Evolutionary conservation across 2,888 invertebrate species (phyloP), one percentile per base, ranked within the genome.

Genomic region (Torymus aiolomorphi): DNA sequence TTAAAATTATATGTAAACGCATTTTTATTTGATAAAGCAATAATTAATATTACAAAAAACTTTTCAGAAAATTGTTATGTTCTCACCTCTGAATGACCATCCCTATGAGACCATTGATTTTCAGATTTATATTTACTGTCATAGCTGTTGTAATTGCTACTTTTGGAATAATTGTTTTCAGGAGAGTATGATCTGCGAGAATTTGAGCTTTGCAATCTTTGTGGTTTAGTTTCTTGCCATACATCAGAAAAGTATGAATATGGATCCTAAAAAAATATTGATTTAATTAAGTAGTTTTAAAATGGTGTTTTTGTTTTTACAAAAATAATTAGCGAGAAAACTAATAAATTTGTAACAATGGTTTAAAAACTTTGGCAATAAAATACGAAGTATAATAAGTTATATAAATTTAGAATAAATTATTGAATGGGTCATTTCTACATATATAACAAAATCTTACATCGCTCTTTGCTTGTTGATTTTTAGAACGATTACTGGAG

Each of bases 201-300:
- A 31, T 82, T 82, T 42, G 77, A 83, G 57, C 78, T 84, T 63
- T 84, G 86, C 24, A 84, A 66, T 67, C 87, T 88, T 65, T 87
- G 88, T 1, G 86, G 78, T 75, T 89, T 90, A 63, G 88, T 89
- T 81, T 89, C 90, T 83, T 90, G 89, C 90, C 90, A 90, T 2
- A 90, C 89, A 67, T 90, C 90, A 13, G 90, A 90, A 76, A 90
- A 90, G 74, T 90, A 90, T 4, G 89, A 88, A 71, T 89, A 90
- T 1, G 90, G 89, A 84, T 90, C 89, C 89, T 89, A 52, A n/a
- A 76, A 76, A 80, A 54, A 79, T 42, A 42, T 42, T 42, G 8
- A 42, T 42, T 42, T 42, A 42, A 42, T 42, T 0, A 42, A 42
- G 4, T 42, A 42, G 42, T 42, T 42, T 10, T 42, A 1, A 31